Evolutionary conservation across 2,888 invertebrate species (phyloP).

Genomic region (Sminthurides aquaticus): DNA sequence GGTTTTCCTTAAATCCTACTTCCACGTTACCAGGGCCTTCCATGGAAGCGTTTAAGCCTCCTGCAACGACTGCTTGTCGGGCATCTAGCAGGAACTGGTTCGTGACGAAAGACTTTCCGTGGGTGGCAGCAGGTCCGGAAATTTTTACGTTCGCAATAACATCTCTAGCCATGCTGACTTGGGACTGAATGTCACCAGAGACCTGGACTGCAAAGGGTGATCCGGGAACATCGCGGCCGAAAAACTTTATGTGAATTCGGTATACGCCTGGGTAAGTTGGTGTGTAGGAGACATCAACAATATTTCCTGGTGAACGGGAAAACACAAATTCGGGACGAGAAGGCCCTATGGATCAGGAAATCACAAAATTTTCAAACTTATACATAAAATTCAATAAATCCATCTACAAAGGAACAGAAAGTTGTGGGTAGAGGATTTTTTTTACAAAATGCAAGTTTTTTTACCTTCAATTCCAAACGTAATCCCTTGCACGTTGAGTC

Average conservation of each 20-base stretch:
- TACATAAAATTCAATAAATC: no score
- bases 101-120: conserved; percentile 35
- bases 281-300: conserved; percentile 38
- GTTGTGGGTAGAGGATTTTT: not conserved
- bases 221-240: conserved; percentile 38
- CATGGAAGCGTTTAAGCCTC: conserved; percentile 42
- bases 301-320: conserved; percentile 32
- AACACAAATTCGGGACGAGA: conserved; percentile 38
- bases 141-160: conserved; percentile 34
- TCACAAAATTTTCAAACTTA: no score
- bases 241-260: conserved; percentile 40
- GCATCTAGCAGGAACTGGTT: conserved; percentile 42
- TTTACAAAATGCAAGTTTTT: not conserved
- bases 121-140: conserved; percentile 33
- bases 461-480: conserved; percentile 42
- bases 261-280: conserved; percentile 39
- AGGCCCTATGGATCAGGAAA: conserved; percentile 40
- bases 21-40: conserved; percentile 42
- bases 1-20: conserved; percentile 41
- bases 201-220: conserved; percentile 39
- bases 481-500: conserved; percentile 38
- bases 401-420: no score
- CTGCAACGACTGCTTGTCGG: conserved; percentile 35
- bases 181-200: conserved; percentile 28
- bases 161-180: conserved; percentile 28